Evolutionary conservation across 2,113 vertebrate species (phyloP), one percentile per base, ranked within the genome.

Genomic region (Trichechus manatus): DNA sequence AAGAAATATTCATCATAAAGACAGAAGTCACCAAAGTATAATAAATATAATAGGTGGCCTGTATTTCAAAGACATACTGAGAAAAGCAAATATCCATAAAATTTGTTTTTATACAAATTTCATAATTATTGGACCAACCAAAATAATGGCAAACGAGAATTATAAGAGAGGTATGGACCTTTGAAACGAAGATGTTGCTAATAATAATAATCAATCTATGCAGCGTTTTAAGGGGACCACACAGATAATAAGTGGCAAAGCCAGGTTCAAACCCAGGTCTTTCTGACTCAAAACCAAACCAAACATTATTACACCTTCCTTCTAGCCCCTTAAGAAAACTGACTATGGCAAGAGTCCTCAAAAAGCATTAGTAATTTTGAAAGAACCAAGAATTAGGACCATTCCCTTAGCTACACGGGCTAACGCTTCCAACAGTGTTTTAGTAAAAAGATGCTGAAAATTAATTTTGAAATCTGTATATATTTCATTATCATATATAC

Each of bases 1-100:
- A 90, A 83, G 29, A 95, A 66, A 82, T 50, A 72, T 27, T 92
- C 63, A 68, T 44, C 33, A 74, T 23, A 94, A 94, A 89, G 61
- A 91, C 3, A 96, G 44, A 63, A 72, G 44, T 47, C 20, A 87
- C 0, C 29, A 36, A 22, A 63, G 80, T 79, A 31, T 83, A 82
- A 23, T 25, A 77, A 56, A 53, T 59, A 20, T 1, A 77, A 83
- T 47, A 29, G 39, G 36, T 29, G 87, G 15, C 3, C 10, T 72
- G 29, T 36, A 83, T 33, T 91, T 82, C 80, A n/a, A 56, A 92
- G 83, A 79, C 9, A 87, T 3, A 81, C 1, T 68, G 25, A 56
- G 42, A 89, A 77, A 3, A 79, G 53, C 25, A 74, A 72, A 91
- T 36, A 74, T 77, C 11, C 53, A 82, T 33, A 83, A 20, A 31